Conservation (phyloP, 2,113 vertebrate genomes). For the Pangasianodon gigas region DNA sequence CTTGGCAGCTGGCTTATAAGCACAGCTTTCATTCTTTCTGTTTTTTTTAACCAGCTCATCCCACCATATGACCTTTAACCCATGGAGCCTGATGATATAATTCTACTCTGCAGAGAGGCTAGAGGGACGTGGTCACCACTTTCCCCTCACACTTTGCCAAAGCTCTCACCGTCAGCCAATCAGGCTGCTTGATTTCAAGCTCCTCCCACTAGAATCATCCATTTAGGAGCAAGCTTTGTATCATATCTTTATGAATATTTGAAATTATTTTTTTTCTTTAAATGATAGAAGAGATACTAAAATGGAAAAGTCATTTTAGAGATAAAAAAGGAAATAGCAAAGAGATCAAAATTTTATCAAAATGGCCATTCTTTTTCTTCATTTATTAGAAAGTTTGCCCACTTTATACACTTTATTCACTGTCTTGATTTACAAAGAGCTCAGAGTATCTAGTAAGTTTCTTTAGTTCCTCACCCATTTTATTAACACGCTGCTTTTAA, state of each 20-base stretch:
- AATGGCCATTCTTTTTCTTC: conserved; percentile 55
- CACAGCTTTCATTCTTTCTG: conserved; percentile 49
- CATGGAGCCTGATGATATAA: conserved; percentile 15
- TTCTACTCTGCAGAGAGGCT: conserved; percentile 78
- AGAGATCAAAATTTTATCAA: conserved; percentile 47
- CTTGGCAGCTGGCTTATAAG: conserved; percentile 49
- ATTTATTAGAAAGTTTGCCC: neutral
- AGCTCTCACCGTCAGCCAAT: conserved; percentile 71
- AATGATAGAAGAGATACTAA: conserved; percentile 32
- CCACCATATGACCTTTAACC: conserved; percentile 17
- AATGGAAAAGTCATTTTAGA: conserved; percentile 42
- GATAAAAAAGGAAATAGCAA: conserved; percentile 31
- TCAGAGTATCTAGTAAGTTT: conserved; percentile 19
- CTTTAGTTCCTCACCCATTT: conserved; percentile 46
- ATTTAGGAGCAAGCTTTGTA: conserved; percentile 51
- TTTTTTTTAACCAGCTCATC: conserved; percentile 44
- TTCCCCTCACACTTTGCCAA: conserved; percentile 85
- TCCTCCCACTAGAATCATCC: conserved; percentile 45
- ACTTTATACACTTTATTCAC: conserved; percentile 57
- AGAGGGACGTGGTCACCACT: conserved; percentile 78
- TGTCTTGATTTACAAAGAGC: conserved; percentile 45
- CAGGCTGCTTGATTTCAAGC: conserved; percentile 52
- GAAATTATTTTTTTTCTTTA: conserved; percentile 54
- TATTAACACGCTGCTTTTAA: conserved; percentile 31
- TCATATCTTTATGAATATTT: conserved; percentile 52